Evolutionary conservation across 2,888 invertebrate genomes (phyloP).

Genomic region (Mimachlamys varia): DNA sequence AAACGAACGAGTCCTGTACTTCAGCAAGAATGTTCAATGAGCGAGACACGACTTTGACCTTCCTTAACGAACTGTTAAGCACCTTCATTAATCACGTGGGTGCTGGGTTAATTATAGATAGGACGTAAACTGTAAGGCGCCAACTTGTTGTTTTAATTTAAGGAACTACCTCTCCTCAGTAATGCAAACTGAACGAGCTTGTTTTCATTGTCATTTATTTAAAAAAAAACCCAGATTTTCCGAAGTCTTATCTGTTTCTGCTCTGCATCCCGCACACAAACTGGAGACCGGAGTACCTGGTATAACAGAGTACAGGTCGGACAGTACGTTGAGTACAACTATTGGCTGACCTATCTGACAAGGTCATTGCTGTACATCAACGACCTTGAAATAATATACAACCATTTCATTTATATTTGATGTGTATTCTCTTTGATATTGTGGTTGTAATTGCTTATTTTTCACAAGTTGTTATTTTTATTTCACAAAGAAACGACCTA

Average conservation of each 20-base stretch:
- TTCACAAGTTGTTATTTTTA: not conserved
- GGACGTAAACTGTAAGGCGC: not conserved
- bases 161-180: not conserved
- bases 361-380: not conserved
- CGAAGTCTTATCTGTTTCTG: too few relatives aligned
- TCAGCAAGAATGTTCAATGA: not conserved
- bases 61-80: not conserved
- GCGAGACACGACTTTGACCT: not conserved
- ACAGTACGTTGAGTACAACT: too few relatives aligned
- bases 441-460: not conserved
- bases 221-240: too few relatives aligned
- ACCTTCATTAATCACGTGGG: not conserved
- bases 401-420: not conserved
- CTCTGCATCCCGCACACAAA: too few relatives aligned
- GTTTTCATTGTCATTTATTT: too few relatives aligned
- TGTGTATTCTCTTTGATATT: not conserved
- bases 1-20: not conserved
- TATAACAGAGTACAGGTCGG: too few relatives aligned
- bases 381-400: not conserved
- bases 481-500: not conserved
- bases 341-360: not conserved
- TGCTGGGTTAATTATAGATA: not conserved
- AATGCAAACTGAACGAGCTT: not conserved
- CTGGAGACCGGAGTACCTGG: too few relatives aligned
- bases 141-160: not conserved